phyloP scores from a whole-genome alignment of 2,113 vertebrate species.

The Planiliza haematocheilus region DNA sequence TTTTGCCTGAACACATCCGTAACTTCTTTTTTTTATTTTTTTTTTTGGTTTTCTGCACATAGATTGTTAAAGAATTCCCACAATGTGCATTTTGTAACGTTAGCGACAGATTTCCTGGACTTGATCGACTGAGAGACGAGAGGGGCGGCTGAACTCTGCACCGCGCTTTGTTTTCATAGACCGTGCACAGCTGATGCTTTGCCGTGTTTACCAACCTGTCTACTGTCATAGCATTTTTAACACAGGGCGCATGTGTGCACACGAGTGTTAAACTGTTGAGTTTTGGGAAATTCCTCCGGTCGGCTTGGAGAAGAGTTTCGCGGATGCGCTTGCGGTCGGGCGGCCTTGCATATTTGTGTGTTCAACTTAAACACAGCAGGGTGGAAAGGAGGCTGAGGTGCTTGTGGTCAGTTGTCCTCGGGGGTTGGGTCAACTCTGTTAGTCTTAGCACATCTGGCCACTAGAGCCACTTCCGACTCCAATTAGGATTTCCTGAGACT shows the following conservation, averaged over 20 bases:
- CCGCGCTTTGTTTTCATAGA: constrained; percentile 26
- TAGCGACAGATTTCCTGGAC: constrained; percentile 19
- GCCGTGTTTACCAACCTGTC: constrained; percentile 55
- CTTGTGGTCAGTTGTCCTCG: constrained; percentile 63
- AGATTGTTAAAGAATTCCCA: constrained; percentile 29
- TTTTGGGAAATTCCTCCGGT: constrained; percentile 7
- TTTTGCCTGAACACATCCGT: not conserved
- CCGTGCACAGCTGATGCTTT: constrained; percentile 38
- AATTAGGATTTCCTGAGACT: constrained; percentile 84
- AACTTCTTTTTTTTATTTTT: not conserved
- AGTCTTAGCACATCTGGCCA: constrained; percentile 80
- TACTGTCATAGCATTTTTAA: constrained; percentile 24
- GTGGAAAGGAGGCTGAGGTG: constrained; percentile 35
- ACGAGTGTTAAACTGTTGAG: not conserved
- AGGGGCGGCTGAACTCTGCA: constrained; percentile 2
- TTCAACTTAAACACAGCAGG: constrained; percentile 61
- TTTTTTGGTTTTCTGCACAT: not conserved
- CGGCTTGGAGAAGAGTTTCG: constrained; percentile 3
- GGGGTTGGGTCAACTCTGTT: constrained; percentile 56
- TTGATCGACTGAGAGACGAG: constrained; percentile 37
- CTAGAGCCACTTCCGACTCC: constrained; percentile 77
- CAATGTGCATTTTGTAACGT: constrained; percentile 38
- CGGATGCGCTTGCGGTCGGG: constrained; percentile 35
- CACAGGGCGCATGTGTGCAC: not conserved
- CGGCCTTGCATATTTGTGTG: constrained; percentile 15